These are phyloP conservation scores for Barbus barbus DNA, from an alignment of 2,113 vertebrate genomes.

Conservation along the genomic window DNA sequence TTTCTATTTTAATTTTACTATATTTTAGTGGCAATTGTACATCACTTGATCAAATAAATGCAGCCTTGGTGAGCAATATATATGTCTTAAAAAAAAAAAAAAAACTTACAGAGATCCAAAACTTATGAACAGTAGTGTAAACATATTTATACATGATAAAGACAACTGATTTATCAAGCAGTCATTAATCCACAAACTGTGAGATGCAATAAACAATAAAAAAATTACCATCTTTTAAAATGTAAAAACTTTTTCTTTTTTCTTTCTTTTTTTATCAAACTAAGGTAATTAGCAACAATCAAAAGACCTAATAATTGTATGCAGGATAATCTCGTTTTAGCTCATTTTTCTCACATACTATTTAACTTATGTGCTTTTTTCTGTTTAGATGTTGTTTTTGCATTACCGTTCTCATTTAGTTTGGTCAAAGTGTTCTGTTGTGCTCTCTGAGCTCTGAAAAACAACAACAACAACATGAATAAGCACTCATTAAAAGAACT, in stretches of 20 bases:
- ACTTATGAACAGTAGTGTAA: not conserved
- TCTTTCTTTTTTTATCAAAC: too few species aligned
- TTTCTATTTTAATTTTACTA: too few species aligned
- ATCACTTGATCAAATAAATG: not conserved
- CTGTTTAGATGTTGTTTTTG: not conserved
- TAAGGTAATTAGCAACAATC: not conserved
- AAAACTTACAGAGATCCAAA: not conserved
- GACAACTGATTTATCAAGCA: not conserved
- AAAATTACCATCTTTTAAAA: not conserved
- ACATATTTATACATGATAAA: not conserved
- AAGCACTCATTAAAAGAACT: too few species aligned
- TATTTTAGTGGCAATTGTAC: too few species aligned
- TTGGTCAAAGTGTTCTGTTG: not conserved
- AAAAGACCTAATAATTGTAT: not conserved
- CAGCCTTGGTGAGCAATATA: not conserved
- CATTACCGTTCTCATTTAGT: not conserved
- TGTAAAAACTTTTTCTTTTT: not conserved
- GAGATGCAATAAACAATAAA: not conserved
- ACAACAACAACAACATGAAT: not conserved
- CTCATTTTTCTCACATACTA: constrained; percentile 5
- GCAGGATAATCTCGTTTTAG: not conserved
- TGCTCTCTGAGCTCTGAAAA: not conserved
- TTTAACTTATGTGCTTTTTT: not conserved
- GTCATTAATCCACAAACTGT: not conserved
- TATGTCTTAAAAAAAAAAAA: not conserved